Percentiles rank a stretch among this genome's conserved stretches.
phyloP scores from a whole-genome alignment of 2,797 vertebrate genomes.

The Urophycis tenuis region DNA sequence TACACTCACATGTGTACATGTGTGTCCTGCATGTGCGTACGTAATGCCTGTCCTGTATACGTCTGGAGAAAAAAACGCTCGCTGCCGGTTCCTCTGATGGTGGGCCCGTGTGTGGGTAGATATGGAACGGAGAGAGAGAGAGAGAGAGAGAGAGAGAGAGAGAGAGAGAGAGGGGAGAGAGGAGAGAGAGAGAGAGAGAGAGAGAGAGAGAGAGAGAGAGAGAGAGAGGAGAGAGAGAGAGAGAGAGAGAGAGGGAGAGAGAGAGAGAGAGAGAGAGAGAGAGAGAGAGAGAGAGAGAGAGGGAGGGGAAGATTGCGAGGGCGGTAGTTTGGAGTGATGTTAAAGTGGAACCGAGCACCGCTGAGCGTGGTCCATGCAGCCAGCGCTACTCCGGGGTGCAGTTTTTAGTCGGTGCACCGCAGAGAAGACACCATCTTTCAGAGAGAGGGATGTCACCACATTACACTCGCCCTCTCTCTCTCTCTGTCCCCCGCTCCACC shows the following conservation, averaged over 20 bases:
- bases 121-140: neutral
- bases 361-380: constrained; percentile 59
- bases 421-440: constrained; percentile 38
- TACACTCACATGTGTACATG: neutral
- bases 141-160: too few species aligned
- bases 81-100: neutral
- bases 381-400: constrained; percentile 50
- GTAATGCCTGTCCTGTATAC: neutral
- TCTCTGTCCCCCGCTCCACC: neutral
- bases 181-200: too few species aligned
- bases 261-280: neutral
- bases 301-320: constrained; percentile 34
- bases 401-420: constrained; percentile 48
- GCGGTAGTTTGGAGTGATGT: constrained; percentile 56
- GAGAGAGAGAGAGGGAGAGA: neutral
- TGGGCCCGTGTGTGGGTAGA: neutral
- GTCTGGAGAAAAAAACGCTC: neutral
- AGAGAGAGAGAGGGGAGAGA: too few species aligned
- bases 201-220: neutral
- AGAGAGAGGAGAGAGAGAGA: neutral
- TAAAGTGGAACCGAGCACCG: constrained; percentile 51
- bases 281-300: constrained; percentile 18
- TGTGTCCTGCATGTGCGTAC: neutral
- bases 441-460: constrained; percentile 51
- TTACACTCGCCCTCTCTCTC: constrained; percentile 22